Conservation (phyloP, 1,140 invertebrate genomes). For the Heterodera carotae region DNA sequence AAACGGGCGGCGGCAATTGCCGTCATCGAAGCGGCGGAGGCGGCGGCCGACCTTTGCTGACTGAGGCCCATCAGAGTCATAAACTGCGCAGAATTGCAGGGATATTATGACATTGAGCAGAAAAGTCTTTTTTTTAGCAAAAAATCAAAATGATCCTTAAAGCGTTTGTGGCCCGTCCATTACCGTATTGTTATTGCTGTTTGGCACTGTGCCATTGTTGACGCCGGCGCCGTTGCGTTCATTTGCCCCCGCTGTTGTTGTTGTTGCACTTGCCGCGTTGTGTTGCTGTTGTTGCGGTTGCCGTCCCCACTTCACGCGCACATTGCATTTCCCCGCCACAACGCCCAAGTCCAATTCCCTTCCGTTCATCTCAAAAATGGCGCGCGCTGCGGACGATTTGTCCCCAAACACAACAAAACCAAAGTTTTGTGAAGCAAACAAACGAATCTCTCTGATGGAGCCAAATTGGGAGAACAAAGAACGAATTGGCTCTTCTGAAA, state of each 20-base stretch:
- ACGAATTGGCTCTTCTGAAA: slow-evolving; percentile 86
- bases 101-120: not conserved
- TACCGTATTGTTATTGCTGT: not conserved
- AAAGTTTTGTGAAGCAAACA: slow-evolving; percentile 99
- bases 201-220: not conserved
- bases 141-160: not conserved
- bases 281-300: slow-evolving; percentile 7
- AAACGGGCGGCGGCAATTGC: not conserved
- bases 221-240: not conserved
- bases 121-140: not conserved
- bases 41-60: slow-evolving; percentile 11
- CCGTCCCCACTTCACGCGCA: slow-evolving; percentile 27
- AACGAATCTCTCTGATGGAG: slow-evolving; percentile 92
- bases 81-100: not conserved
- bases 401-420: slow-evolving; percentile 97
- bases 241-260: slow-evolving; percentile 11
- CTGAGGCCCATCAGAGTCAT: not conserved
- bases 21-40: not conserved
- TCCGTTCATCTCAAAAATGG: slow-evolving; percentile 38
- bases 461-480: slow-evolving; percentile 92
- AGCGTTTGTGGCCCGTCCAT: not conserved
- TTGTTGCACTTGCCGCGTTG: slow-evolving; percentile 26
- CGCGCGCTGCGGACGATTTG: slow-evolving; percentile 71
- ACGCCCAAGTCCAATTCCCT: slow-evolving; percentile 29
- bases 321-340: slow-evolving; percentile 23